Evolutionary conservation across 2,113 vertebrate genomes (phyloP), one percentile per base, ranked within the genome.

Genomic region (Pteropus alecto): DNA sequence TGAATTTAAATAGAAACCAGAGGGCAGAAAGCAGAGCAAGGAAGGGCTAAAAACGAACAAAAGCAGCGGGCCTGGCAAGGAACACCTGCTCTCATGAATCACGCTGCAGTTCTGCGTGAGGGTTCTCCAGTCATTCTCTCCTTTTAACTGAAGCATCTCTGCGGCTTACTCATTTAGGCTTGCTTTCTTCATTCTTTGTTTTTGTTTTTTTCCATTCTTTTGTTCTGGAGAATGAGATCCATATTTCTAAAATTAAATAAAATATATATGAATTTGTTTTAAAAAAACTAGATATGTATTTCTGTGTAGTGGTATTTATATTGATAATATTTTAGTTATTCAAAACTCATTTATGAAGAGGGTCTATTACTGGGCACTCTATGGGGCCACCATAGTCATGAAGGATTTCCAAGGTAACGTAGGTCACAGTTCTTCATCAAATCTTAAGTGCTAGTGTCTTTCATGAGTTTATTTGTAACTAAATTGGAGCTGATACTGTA

Each of bases 1-100:
- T 87, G 63, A 92, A 46, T 61, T 89, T 89, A 78, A 89, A 92
- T 33, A 61, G 82, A 91, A 98, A 95, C 19, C 61, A 35, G 67
- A 97, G 89, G 82, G 68, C 78, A 95, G 61, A 78, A 65, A 43
- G 24, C 95, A 95, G 92, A 94, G 35, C 43, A 68, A 51, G 65
- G 90, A 90, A 26, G 9, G 68, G 22, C 33, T 78, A 4, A 24
- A 51, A 67, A 43, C 68, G 63, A 71, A 63, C 30, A 79, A 67
- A 87, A 43, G 26, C 35, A 3, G 9, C 21, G 38, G n/a, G 3
- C 5, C 58, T 18, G 48, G 61, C n/a, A 51, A 77, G 73, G 10
- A 2, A 38, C n/a, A 71, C n/a, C 33, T 61, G 30, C 13, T 48
- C 8, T 56, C 41, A 0, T 5, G 84, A 88, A 35, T 35, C 73